Evolutionary conservation across 2,888 invertebrate genomes (phyloP), one percentile per base, ranked within the genome.

Genomic region (Priocnemis perturbator): DNA sequence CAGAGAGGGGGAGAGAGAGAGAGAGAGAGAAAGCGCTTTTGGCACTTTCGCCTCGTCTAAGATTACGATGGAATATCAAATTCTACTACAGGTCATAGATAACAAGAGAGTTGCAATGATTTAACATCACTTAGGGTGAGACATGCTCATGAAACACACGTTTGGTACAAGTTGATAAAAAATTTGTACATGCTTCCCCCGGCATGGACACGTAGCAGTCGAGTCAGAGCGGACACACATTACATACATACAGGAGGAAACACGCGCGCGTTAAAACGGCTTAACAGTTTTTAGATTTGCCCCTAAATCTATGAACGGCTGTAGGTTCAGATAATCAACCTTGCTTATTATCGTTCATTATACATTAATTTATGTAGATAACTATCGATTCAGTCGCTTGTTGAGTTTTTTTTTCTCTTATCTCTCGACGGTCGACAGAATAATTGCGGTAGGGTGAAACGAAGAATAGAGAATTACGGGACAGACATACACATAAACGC

Each of bases 361-460:
- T 81, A 80, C 74, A 71, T 82, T 82, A 77, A 79, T 85, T 77
- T 78, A 78, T 85, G 86, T 86, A 86, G 80, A 86, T 86, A 86
- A 37, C 81, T 86, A 84, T 79, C 75, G 73, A 76, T 79, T 76
- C 71, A 77, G 69, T 78, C 50, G 58, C 67, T 81, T 58, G 71
- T 74, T 74, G 70, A 67, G 69, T 71, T 78, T 77, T 69, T 47
- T 50, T 64, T 58, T 11, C 7, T 11, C 37, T 37, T 9, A 5
- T 37, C 2, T 37, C 37, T 37, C 37, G 37, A 37, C 37, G 37
- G 37, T 37, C 37, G 37, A 37, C 37, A 9, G 37, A 37, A 37
- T 7, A 37, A 37, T 37, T 37, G 37, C 37, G 37, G 37, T 37
- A 37, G 37, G 37, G 37, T 11, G 37, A n/a, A 56, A 60, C 44